These are phyloP conservation scores for Nebria salina DNA, from an alignment of 2,888 invertebrate genomes.

Conservation along the genomic window DNA sequence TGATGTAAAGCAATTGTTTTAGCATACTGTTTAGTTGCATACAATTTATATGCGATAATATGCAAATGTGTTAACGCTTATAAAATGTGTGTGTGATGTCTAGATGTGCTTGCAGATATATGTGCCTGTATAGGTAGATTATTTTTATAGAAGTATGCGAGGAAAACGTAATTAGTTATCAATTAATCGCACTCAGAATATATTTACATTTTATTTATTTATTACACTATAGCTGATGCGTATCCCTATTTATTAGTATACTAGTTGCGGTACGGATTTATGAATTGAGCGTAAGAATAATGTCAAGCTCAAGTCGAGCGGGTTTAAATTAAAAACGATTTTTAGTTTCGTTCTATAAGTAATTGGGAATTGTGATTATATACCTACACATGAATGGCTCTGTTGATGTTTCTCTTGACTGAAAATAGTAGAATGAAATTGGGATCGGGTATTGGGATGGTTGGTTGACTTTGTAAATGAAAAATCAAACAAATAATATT, in stretches of 20 bases:
- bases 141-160: not conserved
- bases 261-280: not conserved
- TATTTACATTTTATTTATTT: slow-evolving; percentile 31
- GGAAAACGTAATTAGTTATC: slow-evolving; percentile 44
- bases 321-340: too few relatives aligned
- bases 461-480: not conserved
- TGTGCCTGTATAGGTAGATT: too few relatives aligned
- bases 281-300: not conserved
- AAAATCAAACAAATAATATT: not conserved
- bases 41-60: too few relatives aligned
- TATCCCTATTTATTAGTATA: not conserved
- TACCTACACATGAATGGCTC: too few relatives aligned
- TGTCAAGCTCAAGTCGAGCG: too few relatives aligned
- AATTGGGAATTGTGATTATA: too few relatives aligned
- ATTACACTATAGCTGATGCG: not conserved
- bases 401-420: not conserved
- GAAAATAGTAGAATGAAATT: not conserved
- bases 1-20: too few relatives aligned
- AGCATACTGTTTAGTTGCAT: too few relatives aligned
- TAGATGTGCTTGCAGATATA: too few relatives aligned
- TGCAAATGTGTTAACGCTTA: too few relatives aligned
- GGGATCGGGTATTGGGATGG: not conserved
- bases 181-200: slow-evolving; percentile 40
- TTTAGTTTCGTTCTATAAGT: too few relatives aligned
- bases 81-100: not conserved